phyloP scores from a whole-genome alignment of 1,140 invertebrate species.

The Kradibia gibbosae region DNA sequence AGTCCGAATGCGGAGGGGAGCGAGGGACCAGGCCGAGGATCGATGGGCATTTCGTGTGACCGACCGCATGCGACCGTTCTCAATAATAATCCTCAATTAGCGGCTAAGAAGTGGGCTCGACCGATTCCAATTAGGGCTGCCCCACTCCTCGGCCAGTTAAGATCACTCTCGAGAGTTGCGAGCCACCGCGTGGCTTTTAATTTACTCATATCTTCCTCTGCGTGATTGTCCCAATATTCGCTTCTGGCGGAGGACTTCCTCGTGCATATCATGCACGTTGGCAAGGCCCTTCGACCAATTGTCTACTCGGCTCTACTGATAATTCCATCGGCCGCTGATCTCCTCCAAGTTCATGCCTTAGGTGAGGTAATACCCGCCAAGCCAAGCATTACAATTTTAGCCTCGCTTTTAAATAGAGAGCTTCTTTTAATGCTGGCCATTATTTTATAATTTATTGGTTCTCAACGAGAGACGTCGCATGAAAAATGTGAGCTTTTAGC shows the following conservation, averaged over 20 bases:
- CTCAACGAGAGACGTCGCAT: too few relatives aligned
- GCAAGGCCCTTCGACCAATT: neutral
- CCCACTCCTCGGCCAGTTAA: neutral
- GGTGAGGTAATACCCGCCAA: neutral
- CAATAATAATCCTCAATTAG: slow-evolving; percentile 59
- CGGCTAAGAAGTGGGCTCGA: slow-evolving; percentile 28
- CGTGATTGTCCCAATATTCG: slow-evolving; percentile 26
- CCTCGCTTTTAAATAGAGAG: too few relatives aligned
- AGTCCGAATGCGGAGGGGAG: neutral
- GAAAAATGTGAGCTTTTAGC: too few relatives aligned
- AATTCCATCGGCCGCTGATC: neutral
- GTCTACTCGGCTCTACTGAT: too few relatives aligned
- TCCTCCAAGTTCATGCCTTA: neutral
- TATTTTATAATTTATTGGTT: too few relatives aligned
- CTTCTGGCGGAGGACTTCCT: slow-evolving; percentile 20
- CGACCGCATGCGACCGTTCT: slow-evolving; percentile 54
- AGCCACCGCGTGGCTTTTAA: neutral
- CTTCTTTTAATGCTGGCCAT: too few relatives aligned
- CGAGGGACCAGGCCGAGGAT: neutral
- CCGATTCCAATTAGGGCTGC: neutral
- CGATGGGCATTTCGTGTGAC: slow-evolving; percentile 53
- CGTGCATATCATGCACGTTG: neutral
- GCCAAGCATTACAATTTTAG: too few relatives aligned
- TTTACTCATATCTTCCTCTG: slow-evolving; percentile 2
- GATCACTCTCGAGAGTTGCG: neutral